Conservation (phyloP, 1,140 invertebrate species). For the Drosophila cardini region DNA sequence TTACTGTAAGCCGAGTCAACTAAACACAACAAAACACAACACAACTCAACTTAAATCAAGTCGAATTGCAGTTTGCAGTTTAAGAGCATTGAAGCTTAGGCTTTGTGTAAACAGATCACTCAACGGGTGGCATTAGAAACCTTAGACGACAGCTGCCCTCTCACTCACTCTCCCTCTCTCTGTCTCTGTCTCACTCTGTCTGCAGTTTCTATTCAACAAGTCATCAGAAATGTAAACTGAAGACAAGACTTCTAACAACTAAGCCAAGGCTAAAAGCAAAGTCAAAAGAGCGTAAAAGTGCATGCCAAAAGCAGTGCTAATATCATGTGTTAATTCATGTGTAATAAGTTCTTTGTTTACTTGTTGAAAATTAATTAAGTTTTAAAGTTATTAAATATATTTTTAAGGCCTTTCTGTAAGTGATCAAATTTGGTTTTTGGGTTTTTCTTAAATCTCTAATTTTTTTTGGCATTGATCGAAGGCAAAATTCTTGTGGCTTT, state of each 20-base stretch:
- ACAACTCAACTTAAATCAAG: neutral
- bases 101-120: slow-evolving; percentile 54
- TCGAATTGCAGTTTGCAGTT: slow-evolving; percentile 2
- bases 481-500: slow-evolving; percentile 15
- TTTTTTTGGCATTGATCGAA: slow-evolving; percentile 23
- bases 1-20: slow-evolving; percentile 26
- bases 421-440: no score
- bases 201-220: slow-evolving; percentile 35
- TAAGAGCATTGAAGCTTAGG: slow-evolving; percentile 44
- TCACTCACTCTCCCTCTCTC: neutral
- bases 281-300: slow-evolving; percentile 1
- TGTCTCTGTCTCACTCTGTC: neutral
- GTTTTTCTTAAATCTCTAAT: slow-evolving; percentile 10
- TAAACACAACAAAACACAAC: neutral
- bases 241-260: slow-evolving; percentile 21
- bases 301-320: slow-evolving; percentile 30
- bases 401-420: neutral
- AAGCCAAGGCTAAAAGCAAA: slow-evolving; percentile 47
- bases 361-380: no score
- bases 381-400: no score
- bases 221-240: slow-evolving; percentile 41
- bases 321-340: slow-evolving; percentile 26
- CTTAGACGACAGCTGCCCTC: neutral
- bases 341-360: neutral
- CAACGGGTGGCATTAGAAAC: slow-evolving; percentile 39